phyloP scores from a whole-genome alignment of 1,140 invertebrate genomes.

The Stegodyphus dumicola region DNA sequence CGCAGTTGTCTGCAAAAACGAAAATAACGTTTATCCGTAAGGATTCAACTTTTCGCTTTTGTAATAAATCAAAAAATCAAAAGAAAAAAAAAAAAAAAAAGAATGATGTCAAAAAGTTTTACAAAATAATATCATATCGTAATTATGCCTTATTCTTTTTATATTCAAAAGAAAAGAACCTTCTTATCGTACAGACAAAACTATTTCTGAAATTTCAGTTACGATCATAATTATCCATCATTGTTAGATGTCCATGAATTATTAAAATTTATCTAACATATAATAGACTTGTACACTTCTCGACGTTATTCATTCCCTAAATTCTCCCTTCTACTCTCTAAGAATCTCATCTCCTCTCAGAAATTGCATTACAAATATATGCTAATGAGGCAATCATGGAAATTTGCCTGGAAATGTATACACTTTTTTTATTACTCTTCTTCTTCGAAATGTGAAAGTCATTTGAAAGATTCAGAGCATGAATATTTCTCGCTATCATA shows the following conservation, averaged over 20 bases:
- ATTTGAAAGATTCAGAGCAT: slow-evolving; percentile 46
- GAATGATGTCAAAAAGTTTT: no score
- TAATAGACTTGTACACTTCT: background rate
- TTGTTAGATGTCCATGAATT: slow-evolving; percentile 38
- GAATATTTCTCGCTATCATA: slow-evolving; percentile 21
- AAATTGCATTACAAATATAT: slow-evolving; percentile 50
- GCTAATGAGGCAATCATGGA: slow-evolving; percentile 41
- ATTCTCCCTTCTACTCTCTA: background rate
- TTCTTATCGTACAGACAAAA: no score
- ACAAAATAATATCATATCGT: no score
- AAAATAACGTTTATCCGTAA: no score
- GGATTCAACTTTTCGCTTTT: no score
- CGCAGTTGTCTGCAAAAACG: no score
- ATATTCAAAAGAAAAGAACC: no score
- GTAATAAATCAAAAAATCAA: no score
- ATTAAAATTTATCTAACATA: slow-evolving; percentile 16
- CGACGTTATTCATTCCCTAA: background rate
- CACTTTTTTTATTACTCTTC: background rate
- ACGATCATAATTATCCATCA: slow-evolving; percentile 28
- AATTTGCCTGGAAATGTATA: slow-evolving; percentile 7
- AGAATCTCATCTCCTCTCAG: slow-evolving; percentile 2
- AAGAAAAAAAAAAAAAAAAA: no score
- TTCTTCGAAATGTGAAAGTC: slow-evolving; percentile 29
- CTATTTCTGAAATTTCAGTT: background rate
- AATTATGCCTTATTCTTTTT: no score